Evolutionary conservation across 2,888 invertebrate species (phyloP), one percentile per base, ranked within the genome.

Genomic region (Bimastos eiseni): DNA sequence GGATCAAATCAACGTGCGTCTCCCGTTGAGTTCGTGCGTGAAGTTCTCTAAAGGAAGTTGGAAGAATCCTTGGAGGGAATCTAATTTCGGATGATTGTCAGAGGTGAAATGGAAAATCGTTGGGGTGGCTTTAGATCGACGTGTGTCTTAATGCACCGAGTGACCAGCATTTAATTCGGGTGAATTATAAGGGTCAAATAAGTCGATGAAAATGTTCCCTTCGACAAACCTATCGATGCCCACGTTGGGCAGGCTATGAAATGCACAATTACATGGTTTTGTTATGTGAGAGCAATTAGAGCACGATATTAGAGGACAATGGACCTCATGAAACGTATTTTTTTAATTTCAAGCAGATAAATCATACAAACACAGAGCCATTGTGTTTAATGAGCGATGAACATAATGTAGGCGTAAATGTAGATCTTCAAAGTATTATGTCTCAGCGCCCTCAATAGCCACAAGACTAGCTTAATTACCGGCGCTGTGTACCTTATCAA

Each of bases 31-130:
- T 24, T 49, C 70, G 11, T 70, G 70, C 70, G 30, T 70, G 30
- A 70, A 70, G 70, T n/a, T n/a, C 70, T 70, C 70, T 70, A 11
- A 0, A 30, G n/a, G n/a, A n/a, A 70, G 70, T n/a, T 70, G 13
- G n/a, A 70, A n/a, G 30, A 70, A 30, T 6, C n/a, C 30, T 70
- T 30, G n/a, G n/a, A n/a, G 30, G n/a, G n/a, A 30, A 70, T 70
- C n/a, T 70, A 70, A n/a, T 70, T 70, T 70, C n/a, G 70, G n/a
- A 70, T 70, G 70, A 70, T n/a, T 70, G 70, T 70, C 70, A 70
- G 70, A 70, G 70, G 70, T 30, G 1, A 70, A 49, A 70, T 70
- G 70, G 13, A n/a, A n/a, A n/a, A n/a, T n/a, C 30, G n/a, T 11
- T 70, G 30, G 70, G n/a, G 70, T n/a, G n/a, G 70, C 13, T 70